phyloP scores from a whole-genome alignment of 2,888 invertebrate genomes.

The Rhimphoctona megacephalus region DNA sequence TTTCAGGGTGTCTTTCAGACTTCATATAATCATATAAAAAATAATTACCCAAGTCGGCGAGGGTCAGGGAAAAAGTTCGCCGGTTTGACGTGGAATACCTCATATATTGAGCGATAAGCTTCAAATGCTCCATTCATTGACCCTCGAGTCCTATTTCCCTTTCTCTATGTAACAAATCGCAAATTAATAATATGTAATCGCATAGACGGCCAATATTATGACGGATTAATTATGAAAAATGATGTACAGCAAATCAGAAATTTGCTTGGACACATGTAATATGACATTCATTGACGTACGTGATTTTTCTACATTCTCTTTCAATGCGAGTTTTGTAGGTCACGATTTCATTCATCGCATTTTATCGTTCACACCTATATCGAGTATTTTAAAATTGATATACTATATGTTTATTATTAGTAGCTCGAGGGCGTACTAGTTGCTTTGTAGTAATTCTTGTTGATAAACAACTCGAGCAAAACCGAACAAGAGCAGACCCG shows the following conservation, averaged over 20 bases:
- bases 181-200: background rate
- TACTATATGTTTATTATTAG: background rate
- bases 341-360: background rate
- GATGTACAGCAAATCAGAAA: background rate
- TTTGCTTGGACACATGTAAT: background rate
- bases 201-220: background rate
- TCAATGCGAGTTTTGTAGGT: background rate
- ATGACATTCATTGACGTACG: background rate
- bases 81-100: no score
- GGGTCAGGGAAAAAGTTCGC: no score
- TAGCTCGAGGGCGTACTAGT: background rate
- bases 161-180: background rate
- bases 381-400: background rate
- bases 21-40: no score
- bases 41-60: no score
- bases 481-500: background rate
- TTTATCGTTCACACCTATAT: background rate
- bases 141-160: background rate
- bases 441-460: background rate
- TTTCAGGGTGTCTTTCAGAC: no score
- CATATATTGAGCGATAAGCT: no score
- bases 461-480: background rate
- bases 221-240: background rate
- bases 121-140: background rate
- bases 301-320: background rate